Percentiles rank a stretch among this genome's conserved stretches.
These are phyloP conservation scores for Cavia porcellus DNA, from an alignment of 2,113 vertebrate genomes.

Conservation along the genomic window DNA sequence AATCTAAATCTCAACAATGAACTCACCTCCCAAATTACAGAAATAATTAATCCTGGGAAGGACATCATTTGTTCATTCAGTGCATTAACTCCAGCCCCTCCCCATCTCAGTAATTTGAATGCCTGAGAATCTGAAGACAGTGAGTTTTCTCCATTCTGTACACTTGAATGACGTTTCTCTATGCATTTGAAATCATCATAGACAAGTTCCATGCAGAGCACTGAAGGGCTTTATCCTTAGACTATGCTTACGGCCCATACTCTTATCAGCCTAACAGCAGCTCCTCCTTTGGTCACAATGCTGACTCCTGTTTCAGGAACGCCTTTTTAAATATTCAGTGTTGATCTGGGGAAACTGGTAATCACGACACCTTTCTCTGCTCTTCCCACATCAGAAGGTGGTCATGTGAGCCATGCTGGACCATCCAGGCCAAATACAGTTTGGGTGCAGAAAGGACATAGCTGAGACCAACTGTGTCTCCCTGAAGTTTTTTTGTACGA, in stretches of 20 bases:
- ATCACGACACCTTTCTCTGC: background rate
- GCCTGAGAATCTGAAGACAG: background rate
- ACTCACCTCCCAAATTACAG: slow-evolving; percentile 63
- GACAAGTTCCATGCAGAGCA: background rate
- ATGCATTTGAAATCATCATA: background rate
- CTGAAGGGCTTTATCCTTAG: background rate
- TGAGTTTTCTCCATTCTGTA: background rate
- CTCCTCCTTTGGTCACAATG: background rate
- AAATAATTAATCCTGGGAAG: slow-evolving; percentile 65
- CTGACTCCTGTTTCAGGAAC: background rate
- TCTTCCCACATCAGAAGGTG: fast-evolving
- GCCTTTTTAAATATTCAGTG: background rate
- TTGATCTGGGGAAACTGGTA: background rate
- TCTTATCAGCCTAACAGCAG: background rate
- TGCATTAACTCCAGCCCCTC: background rate
- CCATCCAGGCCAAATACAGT: background rate
- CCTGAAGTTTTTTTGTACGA: background rate
- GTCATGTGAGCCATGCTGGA: background rate
- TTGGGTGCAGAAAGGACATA: background rate
- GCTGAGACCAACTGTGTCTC: background rate
- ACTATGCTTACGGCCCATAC: background rate
- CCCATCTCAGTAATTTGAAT: background rate
- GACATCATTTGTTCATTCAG: background rate
- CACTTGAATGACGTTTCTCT: background rate
- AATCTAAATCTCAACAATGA: background rate